A percentile compares a stretch with the other conserved stretches of the same genome.
These are phyloP conservation scores for Oasisia sp. DNA, from an alignment of 2,888 invertebrate species.

Conservation along the genomic window DNA sequence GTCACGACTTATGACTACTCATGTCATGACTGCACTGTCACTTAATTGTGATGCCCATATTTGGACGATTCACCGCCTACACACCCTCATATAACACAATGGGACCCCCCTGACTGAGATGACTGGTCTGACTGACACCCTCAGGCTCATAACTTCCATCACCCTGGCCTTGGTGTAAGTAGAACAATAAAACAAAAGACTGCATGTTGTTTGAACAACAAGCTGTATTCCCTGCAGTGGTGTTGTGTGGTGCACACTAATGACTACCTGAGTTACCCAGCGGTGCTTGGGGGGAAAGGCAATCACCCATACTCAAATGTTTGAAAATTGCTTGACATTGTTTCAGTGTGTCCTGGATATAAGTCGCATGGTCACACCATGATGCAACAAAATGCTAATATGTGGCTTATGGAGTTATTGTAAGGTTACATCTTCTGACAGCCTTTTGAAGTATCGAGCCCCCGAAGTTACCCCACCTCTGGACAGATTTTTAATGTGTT, in stretches of 20 bases:
- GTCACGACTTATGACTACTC: not conserved
- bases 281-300: no score
- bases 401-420: not conserved
- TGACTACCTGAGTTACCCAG: no score
- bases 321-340: no score
- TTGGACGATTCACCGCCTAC: not conserved
- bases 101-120: not conserved
- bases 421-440: no score
- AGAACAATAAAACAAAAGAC: slow-evolving; percentile 5
- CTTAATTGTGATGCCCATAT: not conserved
- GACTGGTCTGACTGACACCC: not conserved
- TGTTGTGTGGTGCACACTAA: not conserved
- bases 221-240: not conserved
- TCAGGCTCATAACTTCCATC: not conserved
- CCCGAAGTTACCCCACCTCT: no score
- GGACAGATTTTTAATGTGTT: no score
- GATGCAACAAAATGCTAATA: no score
- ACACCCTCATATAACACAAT: not conserved
- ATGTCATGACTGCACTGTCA: no score
- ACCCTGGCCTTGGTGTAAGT: not conserved
- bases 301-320: no score
- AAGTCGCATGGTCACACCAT: no score
- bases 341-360: no score
- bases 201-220: not conserved
- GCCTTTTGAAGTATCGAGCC: no score